A percentile compares a stretch with the other conserved stretches of the same genome.
phyloP scores from a whole-genome alignment of 2,888 invertebrate genomes.

The Drosophila diplacantha region DNA sequence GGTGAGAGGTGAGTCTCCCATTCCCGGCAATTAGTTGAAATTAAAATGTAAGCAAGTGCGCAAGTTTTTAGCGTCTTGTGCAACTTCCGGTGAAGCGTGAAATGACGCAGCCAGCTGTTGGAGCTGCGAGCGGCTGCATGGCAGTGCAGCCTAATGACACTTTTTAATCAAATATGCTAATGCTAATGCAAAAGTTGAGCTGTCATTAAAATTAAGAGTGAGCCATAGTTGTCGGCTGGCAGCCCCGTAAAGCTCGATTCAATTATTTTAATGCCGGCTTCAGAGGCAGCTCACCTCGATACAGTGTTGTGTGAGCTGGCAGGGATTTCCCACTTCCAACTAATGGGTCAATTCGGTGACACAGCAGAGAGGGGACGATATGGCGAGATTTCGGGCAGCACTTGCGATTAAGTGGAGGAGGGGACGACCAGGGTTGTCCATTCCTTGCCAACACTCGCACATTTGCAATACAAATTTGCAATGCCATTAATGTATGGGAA shows the following conservation, averaged over 20 bases:
- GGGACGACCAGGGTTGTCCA: background rate
- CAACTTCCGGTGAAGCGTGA: constrained; percentile 65
- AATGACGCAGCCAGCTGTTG: constrained; percentile 47
- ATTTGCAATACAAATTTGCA: constrained; percentile 71
- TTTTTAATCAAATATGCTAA: constrained; percentile 75
- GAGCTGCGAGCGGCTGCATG: constrained; percentile 6
- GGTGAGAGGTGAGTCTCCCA: constrained; percentile 18
- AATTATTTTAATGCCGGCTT: constrained; percentile 9
- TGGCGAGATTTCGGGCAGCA: constrained; percentile 46
- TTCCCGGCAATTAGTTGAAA: constrained; percentile 67
- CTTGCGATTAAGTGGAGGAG: constrained; percentile 48
- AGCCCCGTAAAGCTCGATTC: constrained; percentile 9
- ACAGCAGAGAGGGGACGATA: background rate
- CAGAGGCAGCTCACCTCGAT: background rate
- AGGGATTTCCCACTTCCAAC: background rate
- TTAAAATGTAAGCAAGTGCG: constrained; percentile 62
- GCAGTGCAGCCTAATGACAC: constrained; percentile 59
- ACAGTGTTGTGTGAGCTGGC: background rate
- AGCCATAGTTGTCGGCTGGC: constrained; percentile 20
- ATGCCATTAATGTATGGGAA: constrained; percentile 64
- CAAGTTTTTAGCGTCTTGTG: constrained; percentile 57
- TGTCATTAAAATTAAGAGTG: constrained; percentile 54
- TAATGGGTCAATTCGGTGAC: constrained; percentile 19
- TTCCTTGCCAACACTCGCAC: constrained; percentile 47
- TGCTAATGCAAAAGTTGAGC: constrained; percentile 56